Percentiles rank a stretch among this genome's conserved stretches.
phyloP scores from a whole-genome alignment of 1,140 invertebrate genomes.

The Zaprionus kolodkinae region DNA sequence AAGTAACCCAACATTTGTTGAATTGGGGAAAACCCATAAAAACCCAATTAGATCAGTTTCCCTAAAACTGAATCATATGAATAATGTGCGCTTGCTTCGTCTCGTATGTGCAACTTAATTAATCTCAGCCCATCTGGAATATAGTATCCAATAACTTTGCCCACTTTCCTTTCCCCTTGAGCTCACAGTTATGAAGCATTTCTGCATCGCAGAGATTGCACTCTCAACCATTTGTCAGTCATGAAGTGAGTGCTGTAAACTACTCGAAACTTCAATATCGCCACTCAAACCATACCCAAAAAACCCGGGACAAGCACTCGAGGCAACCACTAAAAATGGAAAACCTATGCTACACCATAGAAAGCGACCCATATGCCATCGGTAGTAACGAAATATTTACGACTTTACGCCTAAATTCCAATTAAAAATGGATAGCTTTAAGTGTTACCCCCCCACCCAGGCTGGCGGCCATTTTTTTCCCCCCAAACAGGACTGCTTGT shows the following conservation, averaged over 20 bases:
- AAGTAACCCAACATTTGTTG: too few species aligned
- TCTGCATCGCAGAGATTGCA: background rate
- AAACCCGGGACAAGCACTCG: conserved; percentile 4
- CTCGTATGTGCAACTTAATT: background rate
- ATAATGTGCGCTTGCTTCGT: background rate
- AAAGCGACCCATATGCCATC: conserved; percentile 26
- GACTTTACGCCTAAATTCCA: conserved; percentile 77
- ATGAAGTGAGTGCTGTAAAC: conserved; percentile 39
- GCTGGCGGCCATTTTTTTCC: conserved; percentile 14
- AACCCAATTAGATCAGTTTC: too few species aligned
- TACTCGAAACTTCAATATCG: conserved; percentile 69
- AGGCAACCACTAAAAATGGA: conserved; percentile 44
- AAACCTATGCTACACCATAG: conserved; percentile 37
- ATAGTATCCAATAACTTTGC: background rate
- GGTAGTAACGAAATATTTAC: conserved; percentile 65
- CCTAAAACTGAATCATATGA: background rate
- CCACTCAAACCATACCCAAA: conserved; percentile 8
- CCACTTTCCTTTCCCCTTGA: background rate
- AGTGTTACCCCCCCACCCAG: conserved; percentile 31
- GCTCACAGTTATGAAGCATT: background rate
- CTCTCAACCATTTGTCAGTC: conserved; percentile 30
- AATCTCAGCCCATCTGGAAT: background rate
- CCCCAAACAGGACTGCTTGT: conserved; percentile 2
- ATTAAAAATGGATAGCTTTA: conserved; percentile 75
- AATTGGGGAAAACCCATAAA: too few species aligned